Evolutionary conservation across 1,140 invertebrate species (phyloP).

Genomic region (Drosophila kanapiae): DNA sequence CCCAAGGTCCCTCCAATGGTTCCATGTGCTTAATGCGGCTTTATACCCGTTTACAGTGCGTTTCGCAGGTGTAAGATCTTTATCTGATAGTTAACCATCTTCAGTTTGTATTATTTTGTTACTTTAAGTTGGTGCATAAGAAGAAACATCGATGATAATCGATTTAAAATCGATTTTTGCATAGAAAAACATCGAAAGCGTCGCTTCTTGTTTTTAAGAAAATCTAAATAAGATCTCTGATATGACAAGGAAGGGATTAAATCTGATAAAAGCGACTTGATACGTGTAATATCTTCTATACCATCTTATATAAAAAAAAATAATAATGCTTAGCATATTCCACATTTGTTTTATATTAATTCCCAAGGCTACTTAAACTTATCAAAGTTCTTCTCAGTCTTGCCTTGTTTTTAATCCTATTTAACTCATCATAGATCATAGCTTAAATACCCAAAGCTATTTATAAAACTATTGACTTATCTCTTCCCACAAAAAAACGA

Average conservation of each 20-base stretch:
- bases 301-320: too few relatives aligned
- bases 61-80: constrained; percentile 8
- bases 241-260: too few relatives aligned
- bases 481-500: neutral
- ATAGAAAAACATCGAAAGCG: too few relatives aligned
- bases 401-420: neutral
- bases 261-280: too few relatives aligned
- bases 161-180: neutral
- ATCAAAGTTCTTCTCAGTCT: neutral
- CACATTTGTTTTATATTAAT: neutral
- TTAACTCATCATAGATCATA: neutral
- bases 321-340: too few relatives aligned
- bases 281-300: too few relatives aligned
- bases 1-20: constrained; percentile 42
- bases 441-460: neutral
- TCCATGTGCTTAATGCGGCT: constrained; percentile 6
- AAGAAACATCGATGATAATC: too few relatives aligned
- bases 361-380: neutral
- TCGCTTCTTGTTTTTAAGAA: too few relatives aligned
- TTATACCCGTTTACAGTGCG: constrained; percentile 12
- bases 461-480: neutral
- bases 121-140: neutral
- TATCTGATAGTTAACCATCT: too few relatives aligned
- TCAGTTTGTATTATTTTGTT: constrained; percentile 1
- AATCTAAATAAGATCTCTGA: too few relatives aligned